Conservation (phyloP, 2,888 invertebrate genomes). For the Capitulum mitella region DNA sequence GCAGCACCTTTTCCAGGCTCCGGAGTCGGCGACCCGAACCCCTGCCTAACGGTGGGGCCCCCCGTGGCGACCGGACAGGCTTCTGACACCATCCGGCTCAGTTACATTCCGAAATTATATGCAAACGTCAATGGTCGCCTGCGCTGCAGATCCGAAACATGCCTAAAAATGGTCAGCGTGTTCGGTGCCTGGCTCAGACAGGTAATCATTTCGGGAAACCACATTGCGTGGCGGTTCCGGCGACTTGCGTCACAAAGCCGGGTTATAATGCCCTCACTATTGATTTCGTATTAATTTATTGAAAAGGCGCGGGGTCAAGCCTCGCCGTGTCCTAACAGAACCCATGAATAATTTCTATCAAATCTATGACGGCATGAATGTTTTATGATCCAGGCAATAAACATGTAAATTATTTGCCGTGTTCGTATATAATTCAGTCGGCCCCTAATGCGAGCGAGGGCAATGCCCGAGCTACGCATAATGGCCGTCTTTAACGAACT, state of each 20-base stretch:
- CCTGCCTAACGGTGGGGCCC: too few species aligned
- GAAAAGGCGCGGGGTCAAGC: neutral
- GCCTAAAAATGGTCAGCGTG: neutral
- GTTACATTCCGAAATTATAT: too few species aligned
- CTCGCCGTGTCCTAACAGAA: neutral
- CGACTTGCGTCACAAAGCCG: neutral
- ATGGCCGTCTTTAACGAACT: conserved; percentile 1
- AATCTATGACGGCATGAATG: conserved; percentile 5
- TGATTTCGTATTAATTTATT: conserved; percentile 16
- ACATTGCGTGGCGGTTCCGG: neutral
- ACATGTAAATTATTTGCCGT: conserved; percentile 16
- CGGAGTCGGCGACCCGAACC: too few species aligned
- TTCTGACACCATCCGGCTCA: too few species aligned
- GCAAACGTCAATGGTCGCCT: too few species aligned
- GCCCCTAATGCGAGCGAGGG: neutral
- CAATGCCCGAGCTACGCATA: neutral
- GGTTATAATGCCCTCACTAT: conserved; percentile 1
- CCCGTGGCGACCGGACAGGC: too few species aligned
- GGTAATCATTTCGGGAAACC: neutral
- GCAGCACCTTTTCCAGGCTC: too few species aligned
- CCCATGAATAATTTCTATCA: conserved; percentile 17
- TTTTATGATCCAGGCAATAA: conserved; percentile 11
- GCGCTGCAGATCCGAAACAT: too few species aligned
- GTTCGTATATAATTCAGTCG: neutral
- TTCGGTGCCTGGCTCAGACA: neutral